These are phyloP conservation scores for Onychorhynchus coronatus DNA, from an alignment of 2,113 vertebrate species.

Conservation along the genomic window DNA sequence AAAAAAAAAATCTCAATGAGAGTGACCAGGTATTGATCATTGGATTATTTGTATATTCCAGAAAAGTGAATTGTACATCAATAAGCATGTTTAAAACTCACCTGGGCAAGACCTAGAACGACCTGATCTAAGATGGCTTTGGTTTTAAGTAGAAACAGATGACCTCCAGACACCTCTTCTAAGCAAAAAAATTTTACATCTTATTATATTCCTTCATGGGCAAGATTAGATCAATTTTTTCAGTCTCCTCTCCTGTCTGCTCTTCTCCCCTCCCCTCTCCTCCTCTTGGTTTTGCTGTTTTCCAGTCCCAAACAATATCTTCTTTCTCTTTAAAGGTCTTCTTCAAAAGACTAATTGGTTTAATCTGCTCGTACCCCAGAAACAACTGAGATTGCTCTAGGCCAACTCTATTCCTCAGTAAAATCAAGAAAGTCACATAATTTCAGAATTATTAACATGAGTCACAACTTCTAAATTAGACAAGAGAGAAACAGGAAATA, in stretches of 20 bases:
- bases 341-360: neutral
- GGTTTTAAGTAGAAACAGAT: neutral
- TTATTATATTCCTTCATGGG: neutral
- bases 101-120: neutral
- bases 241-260: neutral
- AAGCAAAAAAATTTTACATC: neutral
- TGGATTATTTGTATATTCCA: neutral
- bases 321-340: neutral
- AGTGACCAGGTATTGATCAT: neutral
- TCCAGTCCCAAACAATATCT: neutral
- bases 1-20: neutral
- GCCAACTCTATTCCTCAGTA: neutral
- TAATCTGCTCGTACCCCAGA: neutral
- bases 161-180: neutral
- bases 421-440: neutral
- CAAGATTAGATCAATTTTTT: neutral
- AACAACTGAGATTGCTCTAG: neutral
- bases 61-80: neutral
- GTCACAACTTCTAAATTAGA: neutral
- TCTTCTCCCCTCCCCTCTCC: no score
- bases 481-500: neutral
- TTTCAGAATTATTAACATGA: neutral
- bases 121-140: neutral
- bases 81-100: neutral
- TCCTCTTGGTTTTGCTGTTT: neutral